A percentile compares a stretch with the other conserved stretches of the same genome.
Conservation (phyloP, 2,888 invertebrate species). For the Tachystola acroxantha region DNA sequence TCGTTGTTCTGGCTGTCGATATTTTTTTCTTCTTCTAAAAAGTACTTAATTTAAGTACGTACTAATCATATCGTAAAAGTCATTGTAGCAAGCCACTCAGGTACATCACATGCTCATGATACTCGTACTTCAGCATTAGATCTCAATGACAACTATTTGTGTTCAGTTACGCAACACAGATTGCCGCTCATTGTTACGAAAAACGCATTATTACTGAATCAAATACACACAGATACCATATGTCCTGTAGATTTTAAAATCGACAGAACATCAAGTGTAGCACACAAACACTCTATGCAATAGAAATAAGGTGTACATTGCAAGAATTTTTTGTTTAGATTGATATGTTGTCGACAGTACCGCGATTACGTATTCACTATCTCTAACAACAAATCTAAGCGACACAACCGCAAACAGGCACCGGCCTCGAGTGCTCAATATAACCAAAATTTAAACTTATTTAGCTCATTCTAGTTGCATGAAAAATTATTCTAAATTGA, state of each 20-base stretch:
- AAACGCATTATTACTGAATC: conserved; percentile 42
- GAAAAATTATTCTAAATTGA: background rate
- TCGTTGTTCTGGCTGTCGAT: too few relatives aligned
- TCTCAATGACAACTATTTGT: conserved; percentile 44
- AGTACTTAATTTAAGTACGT: too few relatives aligned
- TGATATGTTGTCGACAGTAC: too few relatives aligned
- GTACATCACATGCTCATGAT: too few relatives aligned
- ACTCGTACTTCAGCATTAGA: conserved; percentile 2
- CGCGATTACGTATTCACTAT: conserved; percentile 11
- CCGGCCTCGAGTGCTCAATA: background rate
- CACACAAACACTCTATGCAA: too few relatives aligned
- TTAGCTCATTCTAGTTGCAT: background rate
- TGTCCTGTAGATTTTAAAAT: conserved; percentile 4
- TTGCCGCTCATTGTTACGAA: conserved; percentile 51
- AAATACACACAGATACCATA: conserved; percentile 18
- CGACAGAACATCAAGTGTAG: too few relatives aligned
- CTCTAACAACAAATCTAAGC: conserved; percentile 1
- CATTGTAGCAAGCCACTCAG: too few relatives aligned
- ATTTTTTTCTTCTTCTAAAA: too few relatives aligned
- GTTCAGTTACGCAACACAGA: conserved; percentile 53
- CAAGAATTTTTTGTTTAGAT: too few relatives aligned
- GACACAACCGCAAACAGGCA: background rate
- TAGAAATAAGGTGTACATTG: too few relatives aligned
- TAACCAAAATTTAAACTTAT: background rate
- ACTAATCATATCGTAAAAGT: too few relatives aligned